phyloP scores from a whole-genome alignment of 2,113 vertebrate species.

The Centropristis striata region DNA sequence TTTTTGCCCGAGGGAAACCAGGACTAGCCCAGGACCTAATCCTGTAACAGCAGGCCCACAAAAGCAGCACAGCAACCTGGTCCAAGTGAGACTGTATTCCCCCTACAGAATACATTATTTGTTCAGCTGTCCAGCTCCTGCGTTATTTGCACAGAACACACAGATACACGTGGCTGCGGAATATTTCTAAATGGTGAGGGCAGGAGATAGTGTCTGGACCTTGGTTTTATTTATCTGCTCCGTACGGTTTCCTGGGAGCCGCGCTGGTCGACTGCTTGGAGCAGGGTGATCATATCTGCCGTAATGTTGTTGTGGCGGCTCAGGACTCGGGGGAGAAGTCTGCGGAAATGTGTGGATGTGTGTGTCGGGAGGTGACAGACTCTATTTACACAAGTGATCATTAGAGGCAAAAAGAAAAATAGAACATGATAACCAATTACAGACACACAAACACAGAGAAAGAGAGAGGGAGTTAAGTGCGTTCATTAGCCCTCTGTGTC shows the following conservation, averaged over 20 bases:
- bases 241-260: constrained; percentile 57
- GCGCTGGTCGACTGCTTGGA: constrained; percentile 56
- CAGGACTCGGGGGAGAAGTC: constrained; percentile 52
- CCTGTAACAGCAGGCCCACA: constrained; percentile 19
- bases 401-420: constrained; percentile 55
- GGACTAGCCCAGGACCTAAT: constrained; percentile 29
- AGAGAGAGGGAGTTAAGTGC: constrained; percentile 49
- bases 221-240: constrained; percentile 73
- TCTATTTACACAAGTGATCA: constrained; percentile 63
- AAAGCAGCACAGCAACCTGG: not conserved
- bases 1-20: constrained; percentile 32
- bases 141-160: constrained; percentile 43
- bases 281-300: constrained; percentile 74
- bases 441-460: constrained; percentile 49
- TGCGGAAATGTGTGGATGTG: constrained; percentile 1
- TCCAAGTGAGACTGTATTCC: constrained; percentile 19
- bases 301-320: constrained; percentile 54
- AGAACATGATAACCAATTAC: constrained; percentile 68
- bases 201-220: constrained; percentile 68
- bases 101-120: constrained; percentile 35
- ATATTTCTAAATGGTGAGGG: constrained; percentile 56
- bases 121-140: constrained; percentile 50
- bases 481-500: constrained; percentile 76
- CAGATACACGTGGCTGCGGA: constrained; percentile 38
- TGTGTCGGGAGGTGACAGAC: constrained; percentile 52